These are phyloP conservation scores for Trinectes maculatus DNA, from an alignment of 2,113 vertebrate genomes.

Conservation along the genomic window DNA sequence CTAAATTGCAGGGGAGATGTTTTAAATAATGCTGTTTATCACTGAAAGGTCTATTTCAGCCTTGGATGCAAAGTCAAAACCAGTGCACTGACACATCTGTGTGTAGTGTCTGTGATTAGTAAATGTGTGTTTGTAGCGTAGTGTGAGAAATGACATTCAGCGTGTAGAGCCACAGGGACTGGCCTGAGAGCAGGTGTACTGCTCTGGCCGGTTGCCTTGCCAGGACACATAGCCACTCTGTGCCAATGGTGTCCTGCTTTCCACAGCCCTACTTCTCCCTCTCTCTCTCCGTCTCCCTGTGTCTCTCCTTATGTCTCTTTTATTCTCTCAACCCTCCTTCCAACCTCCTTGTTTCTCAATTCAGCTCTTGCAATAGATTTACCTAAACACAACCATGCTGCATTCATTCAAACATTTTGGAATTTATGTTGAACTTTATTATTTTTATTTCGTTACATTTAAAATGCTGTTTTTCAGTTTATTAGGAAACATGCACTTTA, in stretches of 20 bases:
- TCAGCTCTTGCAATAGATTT: too few species aligned
- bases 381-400: too few species aligned
- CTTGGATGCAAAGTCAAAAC: neutral
- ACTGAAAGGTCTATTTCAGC: neutral
- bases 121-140: neutral
- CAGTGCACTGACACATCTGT: slow-evolving; percentile 1
- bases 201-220: slow-evolving; percentile 38
- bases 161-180: slow-evolving; percentile 47
- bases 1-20: neutral
- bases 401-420: too few species aligned
- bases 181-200: slow-evolving; percentile 64
- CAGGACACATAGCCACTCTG: slow-evolving; percentile 40
- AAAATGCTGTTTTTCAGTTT: too few species aligned
- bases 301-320: slow-evolving; percentile 27
- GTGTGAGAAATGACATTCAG: slow-evolving; percentile 45
- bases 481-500: too few species aligned
- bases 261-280: too few species aligned
- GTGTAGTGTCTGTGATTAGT: neutral
- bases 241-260: slow-evolving; percentile 60
- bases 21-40: too few species aligned
- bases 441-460: neutral
- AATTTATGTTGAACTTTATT: too few species aligned
- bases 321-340: neutral
- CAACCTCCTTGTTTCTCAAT: neutral
- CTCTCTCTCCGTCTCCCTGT: slow-evolving; percentile 10